Evolutionary conservation across 2,797 vertebrate species (phyloP), one percentile per base, ranked within the genome.

Genomic region (Monodelphis domestica): DNA sequence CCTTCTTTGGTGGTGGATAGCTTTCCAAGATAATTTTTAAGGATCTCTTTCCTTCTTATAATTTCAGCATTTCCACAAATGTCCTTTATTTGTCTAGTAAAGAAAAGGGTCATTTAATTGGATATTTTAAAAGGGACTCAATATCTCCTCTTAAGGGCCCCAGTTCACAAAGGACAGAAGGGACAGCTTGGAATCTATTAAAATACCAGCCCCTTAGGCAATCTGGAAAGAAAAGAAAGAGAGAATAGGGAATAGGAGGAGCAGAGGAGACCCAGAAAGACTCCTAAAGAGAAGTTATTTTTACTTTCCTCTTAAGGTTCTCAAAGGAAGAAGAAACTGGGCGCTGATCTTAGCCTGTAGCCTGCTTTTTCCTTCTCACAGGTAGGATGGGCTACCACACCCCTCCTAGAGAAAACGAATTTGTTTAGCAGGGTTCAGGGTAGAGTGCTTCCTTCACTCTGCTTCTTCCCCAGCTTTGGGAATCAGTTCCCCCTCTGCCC

Each of bases 351-450:
- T 70, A 38, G 63, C 63, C 17, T 21, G 63, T 21, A 9, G 6
- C 17, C 63, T 38, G 63, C 15, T 78, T 78, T 78, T 45, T 45
- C n/a, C 63, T 78, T n/a, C 63, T 92, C 87, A 90, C 17, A 94
- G 91, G 70, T 70, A 33, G 55, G 54, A 38, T 88, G 84, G 87
- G 52, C 29, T 3, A 50, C 89, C 91, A 89, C 87, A 88, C 92
- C 94, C 87, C 0, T 2, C 90, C 54, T 53, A 92, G 45, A 28
- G 38, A 28, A 11, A 21, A 91, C 59, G 94, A 91, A 97, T 95
- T 96, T 94, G 97, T 96, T 97, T 96, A 95, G 89, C 96, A 94
- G 93, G 96, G 93, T 95, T 54, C 88, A 70, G 92, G 28, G 54
- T 54, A 54, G 90, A 94, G 94, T 38, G 95, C 57, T 97, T 78